Base-by-base conservation (phyloP, 1,140 invertebrate genomes). In the Geopemphigus sp. region DNA sequence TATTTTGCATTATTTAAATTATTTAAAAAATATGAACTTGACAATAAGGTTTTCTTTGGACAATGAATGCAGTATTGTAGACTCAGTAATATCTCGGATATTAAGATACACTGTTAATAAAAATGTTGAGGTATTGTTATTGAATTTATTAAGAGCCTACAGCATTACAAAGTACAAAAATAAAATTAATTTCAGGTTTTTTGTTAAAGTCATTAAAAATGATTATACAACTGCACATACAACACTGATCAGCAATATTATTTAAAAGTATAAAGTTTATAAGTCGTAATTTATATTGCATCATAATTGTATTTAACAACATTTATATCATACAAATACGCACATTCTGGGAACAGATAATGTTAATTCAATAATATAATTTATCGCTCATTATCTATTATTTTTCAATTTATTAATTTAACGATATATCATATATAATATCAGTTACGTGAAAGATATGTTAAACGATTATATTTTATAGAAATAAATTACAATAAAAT, bases 191-290 rank as follows among this genome's bases (percentile, higher is more conserved):
- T 6, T 5, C 8, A 1, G 0, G 6, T 64, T 6, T 63, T 19
- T 3, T 63, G 17, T 63, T 19, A 11, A 64, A 64, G 6, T 12
- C 15, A 29, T 24, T 39, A 64, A 11, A 39, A 32, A 64, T 19
- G 19, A 29, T 12, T 64, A 19, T 64, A 11, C 29, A 32, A 64
- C 1, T n/a, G 11, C 32, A 39, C 32, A 8, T 26, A n/a, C 29
- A 15, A 59, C 22, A 24, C 57, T 59, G 2, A 63, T 63, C 61
- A 63, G 15, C 10, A n/a, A 64, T 64, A 64, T 1, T 11, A 19
- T 17, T 39, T 10, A n/a, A 64, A 64, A 64, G 61, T 64, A 64
- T 64, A 64, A 32, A 64, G 61, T 64, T 64, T 26, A 64, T 26
- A 64, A 64, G 32, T 64, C 61, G 32, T 11, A 11, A 32, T 64